Evolutionary conservation across 2,797 vertebrate species (phyloP).

Genomic region (Micropoecilia bifurca): DNA sequence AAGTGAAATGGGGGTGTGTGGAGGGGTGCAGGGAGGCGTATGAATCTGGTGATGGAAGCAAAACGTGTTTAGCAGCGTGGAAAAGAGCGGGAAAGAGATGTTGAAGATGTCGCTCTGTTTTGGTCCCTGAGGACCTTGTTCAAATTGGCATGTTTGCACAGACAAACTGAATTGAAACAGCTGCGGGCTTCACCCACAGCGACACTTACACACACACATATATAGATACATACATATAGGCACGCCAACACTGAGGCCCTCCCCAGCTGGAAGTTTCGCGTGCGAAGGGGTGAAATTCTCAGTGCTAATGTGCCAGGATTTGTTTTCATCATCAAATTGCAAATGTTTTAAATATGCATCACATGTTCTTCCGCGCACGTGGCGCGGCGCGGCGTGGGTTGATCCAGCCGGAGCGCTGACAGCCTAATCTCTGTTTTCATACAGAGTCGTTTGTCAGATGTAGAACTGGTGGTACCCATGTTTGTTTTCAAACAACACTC

Average conservation of each 20-base stretch:
- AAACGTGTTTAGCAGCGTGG: conserved; percentile 16
- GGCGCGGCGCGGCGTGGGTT: conserved; percentile 19
- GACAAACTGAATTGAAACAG: conserved; percentile 76
- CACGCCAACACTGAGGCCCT: conserved; percentile 51
- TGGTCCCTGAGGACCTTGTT: conserved; percentile 70
- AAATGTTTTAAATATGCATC: conserved; percentile 81
- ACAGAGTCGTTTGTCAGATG: conserved; percentile 63
- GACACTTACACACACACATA: conserved; percentile 13
- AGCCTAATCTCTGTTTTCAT: conserved; percentile 67
- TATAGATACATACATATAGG: conserved; percentile 24
- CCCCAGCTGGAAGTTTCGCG: conserved; percentile 74
- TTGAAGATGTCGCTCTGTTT: conserved; percentile 61
- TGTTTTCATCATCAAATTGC: conserved; percentile 83
- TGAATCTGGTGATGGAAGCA: background rate
- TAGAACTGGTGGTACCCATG: conserved; percentile 52
- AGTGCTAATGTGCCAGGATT: conserved; percentile 79
- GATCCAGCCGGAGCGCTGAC: conserved; percentile 53
- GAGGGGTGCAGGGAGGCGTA: no score
- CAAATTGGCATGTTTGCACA: conserved; percentile 74
- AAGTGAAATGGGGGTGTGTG: background rate
- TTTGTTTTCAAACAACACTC: conserved; percentile 59
- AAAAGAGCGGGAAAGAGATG: conserved; percentile 34
- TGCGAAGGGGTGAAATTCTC: conserved; percentile 78
- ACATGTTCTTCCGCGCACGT: conserved; percentile 40
- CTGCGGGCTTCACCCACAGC: conserved; percentile 70